Conservation (phyloP, 2,888 invertebrate species). For the Bibio marci region DNA sequence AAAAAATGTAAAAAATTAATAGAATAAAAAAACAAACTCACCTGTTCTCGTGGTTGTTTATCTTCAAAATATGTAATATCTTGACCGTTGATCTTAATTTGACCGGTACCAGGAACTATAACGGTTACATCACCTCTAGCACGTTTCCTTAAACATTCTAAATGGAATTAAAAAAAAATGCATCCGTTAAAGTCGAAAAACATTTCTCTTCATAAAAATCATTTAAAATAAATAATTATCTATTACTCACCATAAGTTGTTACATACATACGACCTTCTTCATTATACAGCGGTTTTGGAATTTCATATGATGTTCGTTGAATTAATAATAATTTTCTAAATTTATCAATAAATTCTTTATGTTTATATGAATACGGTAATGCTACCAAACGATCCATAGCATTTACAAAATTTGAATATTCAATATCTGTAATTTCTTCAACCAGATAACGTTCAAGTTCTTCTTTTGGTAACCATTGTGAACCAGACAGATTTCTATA, state of each 20-base stretch:
- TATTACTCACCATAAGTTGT: constrained; percentile 42
- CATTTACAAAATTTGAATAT: constrained; percentile 51
- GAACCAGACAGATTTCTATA: constrained; percentile 36
- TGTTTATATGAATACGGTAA: constrained; percentile 54
- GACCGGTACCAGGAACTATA: constrained; percentile 57
- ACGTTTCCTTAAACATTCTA: constrained; percentile 52
- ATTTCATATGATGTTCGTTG: constrained; percentile 41
- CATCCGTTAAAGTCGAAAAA: too few species aligned
- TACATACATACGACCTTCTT: constrained; percentile 51
- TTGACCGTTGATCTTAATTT: constrained; percentile 62
- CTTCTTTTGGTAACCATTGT: constrained; percentile 47
- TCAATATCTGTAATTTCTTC: constrained; percentile 50
- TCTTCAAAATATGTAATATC: constrained; percentile 61
- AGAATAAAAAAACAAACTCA: too few species aligned
- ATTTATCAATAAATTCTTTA: constrained; percentile 58
- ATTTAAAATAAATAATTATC: constrained; percentile 13
- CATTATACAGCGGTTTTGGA: constrained; percentile 49
- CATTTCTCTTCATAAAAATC: too few species aligned
- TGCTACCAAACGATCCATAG: constrained; percentile 50
- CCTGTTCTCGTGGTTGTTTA: constrained; percentile 59
- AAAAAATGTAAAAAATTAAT: too few species aligned
- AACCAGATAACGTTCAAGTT: constrained; percentile 44
- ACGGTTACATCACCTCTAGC: constrained; percentile 67
- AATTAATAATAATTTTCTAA: constrained; percentile 39
- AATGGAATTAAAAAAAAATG: too few species aligned